Conservation (phyloP, 2,797 vertebrate genomes). For the Danio choprae region DNA sequence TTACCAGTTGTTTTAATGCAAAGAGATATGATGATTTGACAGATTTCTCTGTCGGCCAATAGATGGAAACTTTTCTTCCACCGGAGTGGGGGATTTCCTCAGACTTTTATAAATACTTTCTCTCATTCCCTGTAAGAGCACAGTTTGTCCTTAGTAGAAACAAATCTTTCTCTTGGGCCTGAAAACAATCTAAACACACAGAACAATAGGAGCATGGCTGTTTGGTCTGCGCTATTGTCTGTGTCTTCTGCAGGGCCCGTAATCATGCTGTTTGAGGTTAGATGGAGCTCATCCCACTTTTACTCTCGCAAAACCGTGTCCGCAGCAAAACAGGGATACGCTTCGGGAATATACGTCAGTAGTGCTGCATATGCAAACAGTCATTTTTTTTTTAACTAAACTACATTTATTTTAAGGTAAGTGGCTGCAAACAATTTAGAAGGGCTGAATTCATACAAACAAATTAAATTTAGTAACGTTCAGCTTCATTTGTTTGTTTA, state of each 20-base stretch:
- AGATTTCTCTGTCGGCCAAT: not conserved
- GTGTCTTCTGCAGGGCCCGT: slow-evolving; percentile 77
- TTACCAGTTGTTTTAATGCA: too few species aligned
- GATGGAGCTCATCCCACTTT: slow-evolving; percentile 69
- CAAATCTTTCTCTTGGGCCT: slow-evolving; percentile 62
- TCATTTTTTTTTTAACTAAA: too few species aligned
- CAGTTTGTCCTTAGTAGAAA: slow-evolving; percentile 38
- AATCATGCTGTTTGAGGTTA: slow-evolving; percentile 73
- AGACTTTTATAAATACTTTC: slow-evolving; percentile 42
- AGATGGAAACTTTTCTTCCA: not conserved
- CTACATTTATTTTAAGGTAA: too few species aligned
- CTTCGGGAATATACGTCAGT: slow-evolving; percentile 5
- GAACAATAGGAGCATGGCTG: slow-evolving; percentile 66
- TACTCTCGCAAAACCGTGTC: slow-evolving; percentile 68
- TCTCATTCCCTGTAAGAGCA: not conserved
- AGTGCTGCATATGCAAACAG: not conserved
- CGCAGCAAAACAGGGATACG: slow-evolving; percentile 10
- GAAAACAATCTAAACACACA: slow-evolving; percentile 68
- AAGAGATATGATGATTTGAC: not conserved
- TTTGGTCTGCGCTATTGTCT: slow-evolving; percentile 77
- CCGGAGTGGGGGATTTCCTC: slow-evolving; percentile 37
- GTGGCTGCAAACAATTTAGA: not conserved
- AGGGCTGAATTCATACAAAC: too few species aligned
- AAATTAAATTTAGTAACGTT: too few species aligned
- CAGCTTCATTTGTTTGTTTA: too few species aligned